Evolutionary conservation across 2,888 invertebrate species (phyloP).

Genomic region (Germaria angustata): DNA sequence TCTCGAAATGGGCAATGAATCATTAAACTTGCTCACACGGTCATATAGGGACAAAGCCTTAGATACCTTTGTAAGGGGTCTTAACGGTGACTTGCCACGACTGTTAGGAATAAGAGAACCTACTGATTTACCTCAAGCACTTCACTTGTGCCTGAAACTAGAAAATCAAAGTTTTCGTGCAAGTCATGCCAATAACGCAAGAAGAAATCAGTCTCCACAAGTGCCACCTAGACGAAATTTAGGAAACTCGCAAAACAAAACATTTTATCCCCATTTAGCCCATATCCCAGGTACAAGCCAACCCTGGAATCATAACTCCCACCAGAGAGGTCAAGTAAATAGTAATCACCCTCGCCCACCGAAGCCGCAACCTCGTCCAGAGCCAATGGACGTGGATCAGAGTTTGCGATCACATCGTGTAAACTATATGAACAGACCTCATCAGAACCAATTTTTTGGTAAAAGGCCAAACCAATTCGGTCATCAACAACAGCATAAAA

Average conservation of each 20-base stretch:
- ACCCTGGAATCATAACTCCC: too few species aligned
- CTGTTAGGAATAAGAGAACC: neutral
- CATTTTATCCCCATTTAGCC: conserved; percentile 48
- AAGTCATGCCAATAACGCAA: conserved; percentile 5
- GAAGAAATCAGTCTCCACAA: conserved; percentile 9
- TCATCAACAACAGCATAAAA: neutral
- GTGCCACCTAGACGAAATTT: conserved; percentile 14
- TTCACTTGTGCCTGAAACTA: neutral
- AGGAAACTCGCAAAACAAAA: neutral
- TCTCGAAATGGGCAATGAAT: neutral
- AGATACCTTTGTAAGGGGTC: neutral
- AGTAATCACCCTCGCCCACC: conserved; percentile 24
- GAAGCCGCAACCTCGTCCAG: conserved; percentile 21
- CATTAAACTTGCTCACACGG: neutral
- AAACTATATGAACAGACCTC: conserved; percentile 46
- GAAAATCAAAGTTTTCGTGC: conserved; percentile 25
- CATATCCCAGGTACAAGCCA: conserved; percentile 27
- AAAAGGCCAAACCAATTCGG: neutral
- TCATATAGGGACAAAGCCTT: neutral
- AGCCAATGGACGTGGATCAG: neutral
- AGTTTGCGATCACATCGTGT: conserved; percentile 20
- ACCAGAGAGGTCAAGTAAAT: neutral
- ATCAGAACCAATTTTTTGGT: too few species aligned
- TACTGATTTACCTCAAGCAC: neutral
- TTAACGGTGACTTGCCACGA: neutral